These are phyloP conservation scores for Meda fulgida DNA, from an alignment of 2,797 vertebrate genomes.

Conservation along the genomic window DNA sequence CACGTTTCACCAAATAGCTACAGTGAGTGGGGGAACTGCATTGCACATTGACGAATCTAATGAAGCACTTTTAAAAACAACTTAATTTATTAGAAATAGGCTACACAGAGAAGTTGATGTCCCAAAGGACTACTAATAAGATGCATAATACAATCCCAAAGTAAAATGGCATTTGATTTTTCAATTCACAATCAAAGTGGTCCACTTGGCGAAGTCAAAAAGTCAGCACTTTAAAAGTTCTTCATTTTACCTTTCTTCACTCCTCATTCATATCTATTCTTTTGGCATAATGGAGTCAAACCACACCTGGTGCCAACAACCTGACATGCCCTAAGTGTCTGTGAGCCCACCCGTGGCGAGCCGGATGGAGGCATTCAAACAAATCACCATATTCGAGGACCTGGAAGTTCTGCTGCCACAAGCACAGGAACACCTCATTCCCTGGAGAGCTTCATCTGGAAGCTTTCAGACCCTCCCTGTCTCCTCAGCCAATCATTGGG, in stretches of 20 bases:
- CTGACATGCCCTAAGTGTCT: slow-evolving; percentile 55
- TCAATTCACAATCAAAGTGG: background rate
- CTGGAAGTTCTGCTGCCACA: slow-evolving; percentile 63
- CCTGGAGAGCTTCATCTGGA: slow-evolving; percentile 67
- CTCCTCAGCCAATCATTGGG: slow-evolving; percentile 50
- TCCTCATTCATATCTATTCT: slow-evolving; percentile 25
- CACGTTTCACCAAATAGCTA: slow-evolving; percentile 28
- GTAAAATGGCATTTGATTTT: slow-evolving; percentile 7
- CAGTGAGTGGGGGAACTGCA: background rate
- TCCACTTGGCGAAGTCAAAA: background rate
- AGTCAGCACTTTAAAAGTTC: slow-evolving; percentile 17
- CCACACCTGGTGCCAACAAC: slow-evolving; percentile 59
- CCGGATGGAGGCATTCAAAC: slow-evolving; percentile 57
- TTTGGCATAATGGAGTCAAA: slow-evolving; percentile 44
- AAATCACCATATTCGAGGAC: slow-evolving; percentile 49
- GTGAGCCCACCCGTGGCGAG: slow-evolving; percentile 56
- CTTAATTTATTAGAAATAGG: background rate
- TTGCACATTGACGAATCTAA: slow-evolving; percentile 38
- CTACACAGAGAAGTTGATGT: background rate
- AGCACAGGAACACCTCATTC: slow-evolving; percentile 76
- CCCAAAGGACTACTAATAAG: background rate
- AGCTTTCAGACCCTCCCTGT: slow-evolving; percentile 44
- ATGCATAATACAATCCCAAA: background rate
- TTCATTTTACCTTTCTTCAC: slow-evolving; percentile 31
- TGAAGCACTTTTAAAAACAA: slow-evolving; percentile 24